phyloP scores from a whole-genome alignment of 2,888 invertebrate genomes.

The Eulithis prunata region DNA sequence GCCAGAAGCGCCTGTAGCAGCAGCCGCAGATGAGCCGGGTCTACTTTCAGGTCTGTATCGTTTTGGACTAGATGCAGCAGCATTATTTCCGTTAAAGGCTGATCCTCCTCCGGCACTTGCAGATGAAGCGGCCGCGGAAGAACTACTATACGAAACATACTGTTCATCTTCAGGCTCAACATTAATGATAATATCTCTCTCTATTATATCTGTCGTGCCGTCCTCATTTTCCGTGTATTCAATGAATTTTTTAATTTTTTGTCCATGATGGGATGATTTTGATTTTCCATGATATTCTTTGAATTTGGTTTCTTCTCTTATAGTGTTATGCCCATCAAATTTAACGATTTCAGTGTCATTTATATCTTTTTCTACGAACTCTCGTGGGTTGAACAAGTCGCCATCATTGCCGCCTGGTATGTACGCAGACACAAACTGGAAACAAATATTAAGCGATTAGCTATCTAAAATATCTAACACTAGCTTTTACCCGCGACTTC shows the following conservation, averaged over 20 bases:
- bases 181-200: conserved; percentile 61
- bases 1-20: conserved; percentile 23
- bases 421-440: conserved; percentile 53
- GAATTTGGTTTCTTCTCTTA: conserved; percentile 4
- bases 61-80: not conserved
- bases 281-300: conserved; percentile 8
- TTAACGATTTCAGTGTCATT: conserved; percentile 3
- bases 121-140: conserved; percentile 2
- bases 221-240: conserved; percentile 51
- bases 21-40: conserved; percentile 28
- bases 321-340: not conserved
- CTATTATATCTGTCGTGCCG: conserved; percentile 58
- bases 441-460: not conserved
- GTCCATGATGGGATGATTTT: conserved; percentile 1
- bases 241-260: conserved; percentile 41
- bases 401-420: not conserved
- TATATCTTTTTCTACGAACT: not conserved
- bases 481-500: too few relatives aligned
- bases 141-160: not conserved
- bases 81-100: too few relatives aligned
- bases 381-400: not conserved
- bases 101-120: conserved; percentile 16
- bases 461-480: too few relatives aligned
- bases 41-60: not conserved
- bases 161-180: conserved; percentile 38